Percentiles rank a stretch among this genome's conserved stretches.
phyloP scores from a whole-genome alignment of 2,797 vertebrate species.

The Myiotriccus ornatus region DNA sequence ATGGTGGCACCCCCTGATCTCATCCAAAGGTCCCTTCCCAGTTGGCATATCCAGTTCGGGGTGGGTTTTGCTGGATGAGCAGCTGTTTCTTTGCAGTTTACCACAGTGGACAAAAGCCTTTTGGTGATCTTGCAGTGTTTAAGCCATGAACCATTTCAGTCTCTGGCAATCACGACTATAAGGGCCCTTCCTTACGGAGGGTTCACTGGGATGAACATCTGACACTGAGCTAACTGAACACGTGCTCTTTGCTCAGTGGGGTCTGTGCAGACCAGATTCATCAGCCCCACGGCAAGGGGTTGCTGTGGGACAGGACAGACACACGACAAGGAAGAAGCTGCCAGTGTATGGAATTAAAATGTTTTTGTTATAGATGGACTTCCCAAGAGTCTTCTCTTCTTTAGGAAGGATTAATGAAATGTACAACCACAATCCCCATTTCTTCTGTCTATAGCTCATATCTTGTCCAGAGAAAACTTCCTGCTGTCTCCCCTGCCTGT shows the following conservation, averaged over 20 bases:
- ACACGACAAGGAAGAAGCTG: background rate
- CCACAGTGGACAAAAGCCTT: too few species aligned
- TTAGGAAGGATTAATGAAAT: background rate
- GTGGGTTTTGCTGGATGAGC: too few species aligned
- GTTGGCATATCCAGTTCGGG: too few species aligned
- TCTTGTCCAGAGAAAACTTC: background rate
- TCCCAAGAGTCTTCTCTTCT: background rate
- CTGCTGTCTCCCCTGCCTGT: background rate
- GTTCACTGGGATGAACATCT: background rate
- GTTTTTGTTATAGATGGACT: background rate
- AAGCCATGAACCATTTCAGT: too few species aligned
- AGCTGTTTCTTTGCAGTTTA: too few species aligned
- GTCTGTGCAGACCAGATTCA: background rate
- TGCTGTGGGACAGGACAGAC: background rate
- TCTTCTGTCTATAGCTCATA: background rate
- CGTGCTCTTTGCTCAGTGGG: background rate
- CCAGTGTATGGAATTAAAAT: background rate
- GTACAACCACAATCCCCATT: background rate
- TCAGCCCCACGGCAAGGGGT: background rate
- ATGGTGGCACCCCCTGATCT: too few species aligned
- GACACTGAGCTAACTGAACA: background rate
- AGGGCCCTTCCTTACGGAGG: background rate
- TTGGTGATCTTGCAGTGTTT: too few species aligned
- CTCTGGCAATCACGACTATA: too few species aligned
- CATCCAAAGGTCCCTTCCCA: too few species aligned